Base-by-base conservation (phyloP, 2,113 vertebrate species). In the Oriolus oriolus region DNA sequence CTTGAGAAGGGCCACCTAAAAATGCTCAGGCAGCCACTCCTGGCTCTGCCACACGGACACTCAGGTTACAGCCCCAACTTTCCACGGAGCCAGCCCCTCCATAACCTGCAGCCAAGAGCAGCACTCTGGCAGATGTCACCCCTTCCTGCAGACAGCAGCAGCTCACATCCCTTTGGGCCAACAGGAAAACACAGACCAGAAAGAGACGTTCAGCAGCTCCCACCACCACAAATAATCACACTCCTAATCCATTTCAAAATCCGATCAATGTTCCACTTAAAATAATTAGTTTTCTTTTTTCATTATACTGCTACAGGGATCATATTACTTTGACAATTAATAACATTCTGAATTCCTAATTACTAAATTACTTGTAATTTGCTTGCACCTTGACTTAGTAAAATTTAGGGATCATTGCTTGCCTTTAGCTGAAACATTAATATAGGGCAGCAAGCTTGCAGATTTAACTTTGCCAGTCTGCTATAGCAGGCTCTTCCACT, bases 21-120 rank as follows among this genome's bases (percentile, higher is more conserved):
- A 81, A 45, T 0, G 4, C 45, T 45, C 6, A 0, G 26, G 50
- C 39, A 69, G 54, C 42, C 75, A 30, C 31, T 50, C 19, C 33
- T 0, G 0, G 57, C 57, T 88, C 24, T 88, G 44, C 52, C 39
- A 61, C n/a, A 20, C 0, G 0, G 47, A 65, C 45, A 39, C 21
- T 33, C 41, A 28, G 30, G 23, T n/a, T 5, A 5, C 37, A 81
- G 39, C 5, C 56, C 45, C 50, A 52, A 3, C 23, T 30, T 64
- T 9, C 41, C 1, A 0, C 4, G 30, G 23, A 57, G 8, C 22
- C 64, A 47, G 82, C 6, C 41, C 33, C 37, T 42, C 35, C 2
- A 2, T 3, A 73, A 39, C 26, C 35, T 11, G 1, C 41, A 65
- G 54, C 27, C 1, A 0, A 74, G 41, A 35, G 31, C 47, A 68